Conservation (phyloP, 2,888 invertebrate genomes). For the Drosophila picticornis region DNA sequence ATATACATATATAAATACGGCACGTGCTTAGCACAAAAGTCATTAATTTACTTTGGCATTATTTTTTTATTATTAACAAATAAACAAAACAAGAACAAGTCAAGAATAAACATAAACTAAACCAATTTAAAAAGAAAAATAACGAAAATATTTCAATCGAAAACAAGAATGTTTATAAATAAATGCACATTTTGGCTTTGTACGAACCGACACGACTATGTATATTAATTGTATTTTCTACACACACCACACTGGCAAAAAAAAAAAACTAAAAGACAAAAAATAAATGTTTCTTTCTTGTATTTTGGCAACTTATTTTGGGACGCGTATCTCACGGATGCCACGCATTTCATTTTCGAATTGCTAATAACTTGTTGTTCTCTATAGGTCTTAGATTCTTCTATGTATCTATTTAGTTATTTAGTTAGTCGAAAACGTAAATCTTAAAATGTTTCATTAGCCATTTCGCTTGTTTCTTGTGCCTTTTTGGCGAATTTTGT, state of each 20-base stretch:
- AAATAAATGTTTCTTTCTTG: slow-evolving; percentile 27
- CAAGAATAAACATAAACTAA: slow-evolving; percentile 19
- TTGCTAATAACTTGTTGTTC: slow-evolving; percentile 75
- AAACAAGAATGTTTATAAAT: slow-evolving; percentile 76
- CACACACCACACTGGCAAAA: slow-evolving; percentile 21
- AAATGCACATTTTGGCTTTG: slow-evolving; percentile 54
- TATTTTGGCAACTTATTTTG: slow-evolving; percentile 72
- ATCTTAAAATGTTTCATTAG: slow-evolving; percentile 44
- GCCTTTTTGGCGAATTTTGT: slow-evolving; percentile 36
- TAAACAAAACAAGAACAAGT: slow-evolving; percentile 53
- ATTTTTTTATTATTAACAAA: slow-evolving; percentile 60
- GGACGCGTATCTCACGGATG: slow-evolving; percentile 61
- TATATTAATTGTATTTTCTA: slow-evolving; percentile 69
- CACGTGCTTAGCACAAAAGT: slow-evolving; percentile 60
- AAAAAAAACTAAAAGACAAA: slow-evolving; percentile 12
- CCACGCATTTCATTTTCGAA: slow-evolving; percentile 67
- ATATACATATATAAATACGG: slow-evolving; percentile 5
- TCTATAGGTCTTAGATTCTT: slow-evolving; percentile 28
- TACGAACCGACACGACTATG: slow-evolving; percentile 35
- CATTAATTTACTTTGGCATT: slow-evolving; percentile 65
- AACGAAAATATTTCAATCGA: slow-evolving; percentile 68
- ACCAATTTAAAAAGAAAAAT: slow-evolving; percentile 53
- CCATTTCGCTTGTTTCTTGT: slow-evolving; percentile 30
- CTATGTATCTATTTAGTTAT: slow-evolving; percentile 8
- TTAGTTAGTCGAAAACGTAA: slow-evolving; percentile 19